Evolutionary conservation across 1,140 invertebrate species (phyloP).

Genomic region (Sipha flava): DNA sequence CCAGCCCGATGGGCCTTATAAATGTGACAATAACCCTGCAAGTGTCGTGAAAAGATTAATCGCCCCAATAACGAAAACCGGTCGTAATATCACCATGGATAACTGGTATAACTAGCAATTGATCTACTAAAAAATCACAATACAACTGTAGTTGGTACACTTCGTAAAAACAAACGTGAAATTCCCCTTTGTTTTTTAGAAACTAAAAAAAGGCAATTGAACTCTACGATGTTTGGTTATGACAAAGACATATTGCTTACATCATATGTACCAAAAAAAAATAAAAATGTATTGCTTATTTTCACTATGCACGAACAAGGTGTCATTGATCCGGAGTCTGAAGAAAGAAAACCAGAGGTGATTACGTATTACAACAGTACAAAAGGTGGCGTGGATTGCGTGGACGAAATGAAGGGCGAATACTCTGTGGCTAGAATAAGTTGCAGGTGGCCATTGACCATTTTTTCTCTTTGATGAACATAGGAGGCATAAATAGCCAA

Average conservation of each 20-base stretch:
- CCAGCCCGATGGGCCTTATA: constrained; percentile 41
- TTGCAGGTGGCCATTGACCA: neutral
- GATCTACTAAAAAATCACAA: constrained; percentile 12
- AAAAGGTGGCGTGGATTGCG: neutral
- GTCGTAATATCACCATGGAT: constrained; percentile 39
- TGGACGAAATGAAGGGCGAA: neutral
- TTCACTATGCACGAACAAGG: neutral
- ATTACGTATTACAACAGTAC: neutral
- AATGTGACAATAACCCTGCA: constrained; percentile 35
- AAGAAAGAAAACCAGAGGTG: neutral
- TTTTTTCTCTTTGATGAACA: too few species aligned
- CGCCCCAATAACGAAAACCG: neutral
- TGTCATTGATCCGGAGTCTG: neutral
- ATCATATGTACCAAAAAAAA: neutral
- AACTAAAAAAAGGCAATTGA: neutral
- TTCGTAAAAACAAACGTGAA: constrained; percentile 44
- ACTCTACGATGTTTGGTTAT: neutral
- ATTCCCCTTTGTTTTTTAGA: neutral
- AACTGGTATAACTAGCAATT: constrained; percentile 39
- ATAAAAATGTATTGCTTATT: neutral
- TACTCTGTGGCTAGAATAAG: neutral
- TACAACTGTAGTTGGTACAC: constrained; percentile 38
- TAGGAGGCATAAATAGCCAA: too few species aligned
- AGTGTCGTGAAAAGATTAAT: neutral
- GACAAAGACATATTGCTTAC: neutral